Conservation (phyloP, 2,888 invertebrate species). For the Euzophera pinguis region DNA sequence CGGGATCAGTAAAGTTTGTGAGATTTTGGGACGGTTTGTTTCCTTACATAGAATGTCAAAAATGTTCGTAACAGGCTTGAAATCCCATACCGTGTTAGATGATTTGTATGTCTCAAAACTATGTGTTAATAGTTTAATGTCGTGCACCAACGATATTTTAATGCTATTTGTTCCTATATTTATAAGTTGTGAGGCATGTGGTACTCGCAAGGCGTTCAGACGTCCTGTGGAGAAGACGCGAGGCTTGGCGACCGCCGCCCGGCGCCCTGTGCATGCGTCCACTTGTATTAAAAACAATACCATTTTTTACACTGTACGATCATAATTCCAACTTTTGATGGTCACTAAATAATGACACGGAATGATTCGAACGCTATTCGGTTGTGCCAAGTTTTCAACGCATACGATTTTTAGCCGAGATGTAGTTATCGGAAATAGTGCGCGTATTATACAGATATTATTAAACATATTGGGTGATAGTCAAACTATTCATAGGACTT, state of each 20-base stretch:
- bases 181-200: slow-evolving; percentile 7
- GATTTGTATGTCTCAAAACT: slow-evolving; percentile 12
- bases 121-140: slow-evolving; percentile 17
- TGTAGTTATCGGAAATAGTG: no score
- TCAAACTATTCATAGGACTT: no score
- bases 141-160: slow-evolving; percentile 8
- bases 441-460: no score
- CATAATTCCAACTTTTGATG: slow-evolving; percentile 13
- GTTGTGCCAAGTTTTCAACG: background rate
- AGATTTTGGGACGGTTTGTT: no score
- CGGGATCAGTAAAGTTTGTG: no score
- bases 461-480: no score
- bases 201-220: slow-evolving; percentile 6
- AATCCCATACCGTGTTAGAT: slow-evolving; percentile 6
- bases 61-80: background rate
- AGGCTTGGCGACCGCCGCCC: slow-evolving; percentile 6
- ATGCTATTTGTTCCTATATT: slow-evolving; percentile 10
- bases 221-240: slow-evolving; percentile 7
- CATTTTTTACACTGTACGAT: slow-evolving; percentile 13
- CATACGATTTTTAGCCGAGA: background rate
- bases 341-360: slow-evolving; percentile 11
- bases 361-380: background rate
- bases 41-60: background rate
- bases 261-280: slow-evolving; percentile 12
- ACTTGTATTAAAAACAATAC: slow-evolving; percentile 14